Evolutionary conservation across 2,888 invertebrate species (phyloP), one percentile per base, ranked within the genome.

Genomic region (Vannuccia rotundouncinata): DNA sequence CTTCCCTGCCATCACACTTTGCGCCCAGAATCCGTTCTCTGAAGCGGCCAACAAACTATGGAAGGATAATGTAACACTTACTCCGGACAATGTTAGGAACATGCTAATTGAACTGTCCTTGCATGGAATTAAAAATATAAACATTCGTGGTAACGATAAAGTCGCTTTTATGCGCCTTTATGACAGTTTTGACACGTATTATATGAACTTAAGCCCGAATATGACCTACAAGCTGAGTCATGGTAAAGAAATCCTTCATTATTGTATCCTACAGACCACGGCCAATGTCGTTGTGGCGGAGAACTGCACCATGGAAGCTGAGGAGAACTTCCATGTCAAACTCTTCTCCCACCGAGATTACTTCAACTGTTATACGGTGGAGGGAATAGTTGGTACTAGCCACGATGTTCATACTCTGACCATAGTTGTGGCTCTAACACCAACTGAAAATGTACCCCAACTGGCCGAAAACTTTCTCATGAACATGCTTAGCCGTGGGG

Each of bases 321-420:
- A 81, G 0, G 22, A 22, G 22, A 31, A 73, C 29, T 78, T 81
- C 29, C 13, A 45, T 0, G 31, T 81, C 1, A 29, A 30, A 29
- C n/a, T 27, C 5, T 81, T 81, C 29, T 81, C 81, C 17, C 31
- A 81, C 31, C 81, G 25, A 27, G 29, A 81, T 10, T 81, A 45
- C 60, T 81, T 81, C 60, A 81, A 81, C 74, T 81, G 81, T 59
- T 81, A 81, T 29, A 81, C 81, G 2, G 28, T 81, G 0, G 80
- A 80, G 59, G 81, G 76, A 22, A 1, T 13, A 0, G 25, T 22
- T 0, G 5, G 0, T 29, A 60, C 31, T 5, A 66, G 28, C 25
- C 25, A 1, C 28, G 59, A 79, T 28, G 73, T 80, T 22, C 81
- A 29, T 13, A 59, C 66, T n/a, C 29, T 81, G 1, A 81, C 31